Conservation (phyloP, 2,888 invertebrate species). For the Danaus chrysippus region DNA sequence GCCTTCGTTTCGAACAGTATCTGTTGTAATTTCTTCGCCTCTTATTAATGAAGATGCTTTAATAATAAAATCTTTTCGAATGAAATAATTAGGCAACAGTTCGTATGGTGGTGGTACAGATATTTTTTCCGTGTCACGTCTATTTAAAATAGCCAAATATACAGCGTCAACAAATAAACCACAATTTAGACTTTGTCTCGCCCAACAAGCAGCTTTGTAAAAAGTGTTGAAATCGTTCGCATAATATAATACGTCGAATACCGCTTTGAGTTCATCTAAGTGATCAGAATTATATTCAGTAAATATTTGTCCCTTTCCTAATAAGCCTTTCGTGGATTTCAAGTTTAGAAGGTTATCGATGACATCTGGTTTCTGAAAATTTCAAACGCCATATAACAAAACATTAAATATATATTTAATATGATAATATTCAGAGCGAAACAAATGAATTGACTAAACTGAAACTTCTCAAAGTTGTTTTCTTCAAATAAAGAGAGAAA, state of each 20-base stretch:
- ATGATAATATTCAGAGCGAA: background rate
- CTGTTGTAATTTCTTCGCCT: constrained; percentile 47
- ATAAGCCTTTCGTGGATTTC: constrained; percentile 46
- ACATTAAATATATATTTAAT: background rate
- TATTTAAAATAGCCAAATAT: constrained; percentile 77
- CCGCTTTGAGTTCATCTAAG: constrained; percentile 50
- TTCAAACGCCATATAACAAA: background rate
- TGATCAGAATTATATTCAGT: constrained; percentile 58
- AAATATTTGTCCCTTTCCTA: constrained; percentile 63
- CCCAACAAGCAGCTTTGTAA: constrained; percentile 78
- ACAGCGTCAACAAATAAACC: constrained; percentile 81
- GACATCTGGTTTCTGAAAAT: constrained; percentile 54
- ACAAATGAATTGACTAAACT: background rate
- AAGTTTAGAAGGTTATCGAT: constrained; percentile 49
- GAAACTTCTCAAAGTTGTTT: too few species aligned
- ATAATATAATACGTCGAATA: constrained; percentile 73
- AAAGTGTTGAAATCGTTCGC: constrained; percentile 80
- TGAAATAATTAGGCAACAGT: constrained; percentile 82
- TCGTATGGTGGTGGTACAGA: constrained; percentile 83
- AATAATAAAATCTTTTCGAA: constrained; percentile 79
- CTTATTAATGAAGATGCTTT: constrained; percentile 56
- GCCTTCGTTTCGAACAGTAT: constrained; percentile 55
- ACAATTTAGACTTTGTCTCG: constrained; percentile 81
- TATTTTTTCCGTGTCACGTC: constrained; percentile 78
- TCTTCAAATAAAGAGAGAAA: too few species aligned